These are phyloP conservation scores for Ia io DNA, from an alignment of 2,113 vertebrate genomes.

Conservation along the genomic window DNA sequence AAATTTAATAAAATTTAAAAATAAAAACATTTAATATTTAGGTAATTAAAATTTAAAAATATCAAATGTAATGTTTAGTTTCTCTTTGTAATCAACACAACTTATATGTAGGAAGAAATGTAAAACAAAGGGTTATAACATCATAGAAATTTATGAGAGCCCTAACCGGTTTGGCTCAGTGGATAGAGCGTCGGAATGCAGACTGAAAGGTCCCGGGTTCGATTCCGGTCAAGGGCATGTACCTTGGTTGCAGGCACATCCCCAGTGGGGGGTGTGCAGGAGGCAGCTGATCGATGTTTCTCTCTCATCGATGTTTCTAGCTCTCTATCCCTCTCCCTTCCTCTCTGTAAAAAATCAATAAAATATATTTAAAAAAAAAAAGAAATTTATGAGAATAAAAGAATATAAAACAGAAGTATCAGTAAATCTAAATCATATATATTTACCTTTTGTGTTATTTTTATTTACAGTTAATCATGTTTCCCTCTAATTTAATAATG, in stretches of 20 bases:
- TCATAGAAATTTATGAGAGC: not conserved
- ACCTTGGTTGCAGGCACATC: too few relatives aligned
- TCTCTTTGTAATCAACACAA: not conserved
- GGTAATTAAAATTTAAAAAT: slow-evolving; percentile 42
- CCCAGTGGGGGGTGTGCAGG: too few relatives aligned
- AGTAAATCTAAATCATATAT: not conserved
- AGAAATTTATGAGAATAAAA: slow-evolving; percentile 10
- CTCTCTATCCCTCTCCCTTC: too few relatives aligned
- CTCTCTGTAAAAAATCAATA: too few relatives aligned
- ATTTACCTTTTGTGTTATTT: not conserved
- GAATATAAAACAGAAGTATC: not conserved
- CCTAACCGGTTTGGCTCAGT: too few relatives aligned
- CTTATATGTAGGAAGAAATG: not conserved
- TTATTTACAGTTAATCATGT: not conserved
- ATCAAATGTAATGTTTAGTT: slow-evolving; percentile 62
- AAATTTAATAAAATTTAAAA: not conserved
- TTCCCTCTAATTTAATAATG: not conserved
- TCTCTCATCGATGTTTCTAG: too few relatives aligned
- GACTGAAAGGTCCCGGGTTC: too few relatives aligned
- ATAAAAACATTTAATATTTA: slow-evolving; percentile 40
- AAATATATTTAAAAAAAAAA: too few relatives aligned
- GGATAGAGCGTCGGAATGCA: too few relatives aligned
- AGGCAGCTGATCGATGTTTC: too few relatives aligned
- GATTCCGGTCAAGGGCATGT: too few relatives aligned
- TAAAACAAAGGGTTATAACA: not conserved